These are phyloP conservation scores for Holothuria leucospilota DNA, from an alignment of 53 echinoderm and acorn worm species.

Conservation along the genomic window DNA sequence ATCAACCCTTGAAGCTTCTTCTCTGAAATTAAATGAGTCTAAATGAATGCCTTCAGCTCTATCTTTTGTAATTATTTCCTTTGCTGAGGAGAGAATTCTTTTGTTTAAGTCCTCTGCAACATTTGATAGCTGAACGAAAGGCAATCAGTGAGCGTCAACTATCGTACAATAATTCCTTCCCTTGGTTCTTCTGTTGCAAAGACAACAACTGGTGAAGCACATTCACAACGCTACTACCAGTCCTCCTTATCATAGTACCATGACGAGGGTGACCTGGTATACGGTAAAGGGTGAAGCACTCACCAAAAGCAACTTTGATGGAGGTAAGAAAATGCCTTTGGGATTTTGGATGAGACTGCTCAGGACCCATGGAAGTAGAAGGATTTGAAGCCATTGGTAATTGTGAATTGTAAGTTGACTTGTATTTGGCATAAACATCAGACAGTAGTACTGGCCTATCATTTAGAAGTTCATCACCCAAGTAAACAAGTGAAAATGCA, in stretches of 20 bases:
- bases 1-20: neutral
- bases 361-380: neutral
- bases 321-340: conserved; percentile 20
- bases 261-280: conserved; percentile 19
- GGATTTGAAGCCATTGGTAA: neutral
- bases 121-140: neutral
- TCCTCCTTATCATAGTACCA: conserved; percentile 42
- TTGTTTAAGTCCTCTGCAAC: conserved; percentile 8
- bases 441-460: conserved; percentile 17
- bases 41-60: neutral
- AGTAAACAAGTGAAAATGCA: conserved; percentile 22
- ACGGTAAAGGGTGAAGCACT: neutral
- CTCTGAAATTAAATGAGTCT: neutral
- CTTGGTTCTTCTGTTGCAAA: neutral
- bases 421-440: conserved; percentile 12
- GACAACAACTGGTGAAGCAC: neutral
- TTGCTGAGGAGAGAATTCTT: neutral
- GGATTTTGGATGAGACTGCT: neutral
- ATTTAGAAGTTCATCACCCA: conserved; percentile 11
- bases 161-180: neutral
- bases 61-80: conserved; percentile 8
- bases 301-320: conserved; percentile 35
- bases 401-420: neutral
- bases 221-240: neutral
- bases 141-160: neutral